phyloP scores from a whole-genome alignment of 2,888 invertebrate genomes.

The Sphaerophoria rueppellii region DNA sequence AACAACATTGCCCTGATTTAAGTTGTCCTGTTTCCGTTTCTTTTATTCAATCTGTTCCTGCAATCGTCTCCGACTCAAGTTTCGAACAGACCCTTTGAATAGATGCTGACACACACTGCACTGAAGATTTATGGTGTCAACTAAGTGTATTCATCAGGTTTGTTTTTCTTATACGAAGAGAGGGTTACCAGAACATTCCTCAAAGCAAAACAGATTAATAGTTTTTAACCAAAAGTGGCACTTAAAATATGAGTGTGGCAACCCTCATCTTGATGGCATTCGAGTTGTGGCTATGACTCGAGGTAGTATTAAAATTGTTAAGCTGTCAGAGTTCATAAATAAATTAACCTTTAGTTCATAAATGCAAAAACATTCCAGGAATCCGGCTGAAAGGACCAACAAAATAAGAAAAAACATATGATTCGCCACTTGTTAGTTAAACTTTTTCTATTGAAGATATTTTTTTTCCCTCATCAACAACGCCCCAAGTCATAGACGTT shows the following conservation, averaged over 20 bases:
- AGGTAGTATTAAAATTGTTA: neutral
- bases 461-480: slow-evolving; percentile 54
- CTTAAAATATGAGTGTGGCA: neutral
- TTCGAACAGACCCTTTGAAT: neutral
- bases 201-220: neutral
- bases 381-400: slow-evolving; percentile 29
- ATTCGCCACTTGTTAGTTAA: slow-evolving; percentile 45
- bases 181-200: neutral
- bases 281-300: neutral
- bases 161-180: neutral
- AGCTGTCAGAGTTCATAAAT: slow-evolving; percentile 19
- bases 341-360: slow-evolving; percentile 64
- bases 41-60: slow-evolving; percentile 42
- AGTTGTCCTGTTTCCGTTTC: slow-evolving; percentile 34
- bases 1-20: slow-evolving; percentile 62
- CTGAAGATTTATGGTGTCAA: slow-evolving; percentile 28
- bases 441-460: slow-evolving; percentile 32
- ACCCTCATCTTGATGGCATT: neutral
- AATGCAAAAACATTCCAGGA: slow-evolving; percentile 10
- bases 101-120: slow-evolving; percentile 45
- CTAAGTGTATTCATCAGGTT: slow-evolving; percentile 43
- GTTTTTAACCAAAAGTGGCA: neutral
- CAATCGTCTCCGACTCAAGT: neutral
- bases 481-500: slow-evolving; percentile 67
- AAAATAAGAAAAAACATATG: slow-evolving; percentile 10